phyloP scores from a whole-genome alignment of 1,140 invertebrate genomes.

The Calliphora vicina region DNA sequence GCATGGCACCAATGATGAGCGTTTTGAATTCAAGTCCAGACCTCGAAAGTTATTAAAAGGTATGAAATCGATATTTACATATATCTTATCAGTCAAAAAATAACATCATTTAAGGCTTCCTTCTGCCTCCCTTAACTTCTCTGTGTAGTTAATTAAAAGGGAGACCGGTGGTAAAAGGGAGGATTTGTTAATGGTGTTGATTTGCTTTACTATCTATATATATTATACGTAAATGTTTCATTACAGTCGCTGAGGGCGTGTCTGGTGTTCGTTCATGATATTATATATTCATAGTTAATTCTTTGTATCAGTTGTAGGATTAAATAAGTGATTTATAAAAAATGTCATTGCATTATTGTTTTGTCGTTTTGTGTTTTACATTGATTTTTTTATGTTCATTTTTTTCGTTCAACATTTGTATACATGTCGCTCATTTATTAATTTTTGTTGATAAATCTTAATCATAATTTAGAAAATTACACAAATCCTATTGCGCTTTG shows the following conservation, averaged over 20 bases:
- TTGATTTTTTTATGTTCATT: too few species aligned
- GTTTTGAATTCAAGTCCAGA: conserved; percentile 59
- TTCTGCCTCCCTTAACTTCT: neutral
- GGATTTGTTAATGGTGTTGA: conserved; percentile 4
- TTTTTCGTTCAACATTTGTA: too few species aligned
- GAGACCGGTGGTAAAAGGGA: neutral
- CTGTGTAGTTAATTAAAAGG: neutral
- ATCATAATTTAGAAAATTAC: too few species aligned
- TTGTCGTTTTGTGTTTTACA: neutral
- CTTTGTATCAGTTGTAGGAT: neutral
- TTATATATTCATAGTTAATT: neutral
- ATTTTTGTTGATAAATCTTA: too few species aligned
- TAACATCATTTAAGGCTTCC: neutral
- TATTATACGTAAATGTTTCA: conserved; percentile 17
- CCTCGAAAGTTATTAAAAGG: conserved; percentile 61
- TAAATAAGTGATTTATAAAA: neutral
- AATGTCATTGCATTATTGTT: neutral
- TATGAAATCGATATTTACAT: conserved; percentile 27
- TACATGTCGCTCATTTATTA: too few species aligned
- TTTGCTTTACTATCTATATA: neutral
- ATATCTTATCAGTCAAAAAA: neutral
- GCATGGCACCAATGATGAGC: conserved; percentile 48
- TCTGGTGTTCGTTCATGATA: conserved; percentile 39
- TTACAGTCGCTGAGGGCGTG: conserved; percentile 47
- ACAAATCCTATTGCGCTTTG: too few species aligned